Evolutionary conservation across 2,888 invertebrate species (phyloP), one percentile per base, ranked within the genome.

Genomic region (Trissolcus brochymenae): DNA sequence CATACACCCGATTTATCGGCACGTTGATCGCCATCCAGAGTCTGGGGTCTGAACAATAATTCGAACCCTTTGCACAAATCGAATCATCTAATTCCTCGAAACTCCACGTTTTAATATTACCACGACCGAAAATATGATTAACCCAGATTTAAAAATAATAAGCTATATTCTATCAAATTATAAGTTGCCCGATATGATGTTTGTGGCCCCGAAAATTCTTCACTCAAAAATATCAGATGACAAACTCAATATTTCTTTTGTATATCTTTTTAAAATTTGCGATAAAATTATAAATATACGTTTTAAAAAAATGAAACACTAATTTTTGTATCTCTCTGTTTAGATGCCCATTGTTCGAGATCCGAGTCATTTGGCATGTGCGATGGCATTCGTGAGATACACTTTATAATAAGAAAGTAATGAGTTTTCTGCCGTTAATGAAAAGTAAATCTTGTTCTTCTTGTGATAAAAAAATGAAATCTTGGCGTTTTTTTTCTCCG

Each of bases 381-480:
- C 9, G 64, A 72, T 64, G 17, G 57, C 53, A 41, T 40, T 11
- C 25, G 6, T 41, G 16, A 62, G 54, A 53, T 59, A 55, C 41
- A 65, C 7, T 60, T 25, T 25, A 4, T 25, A 6, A 51, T 65
- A 19, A 25, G 9, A 41, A 17, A 14, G 9, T 66, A 73, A 65
- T 73, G 54, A 73, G 65, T 65, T 73, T 57, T 54, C 14, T 53
- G 11, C 60, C 55, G 43, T 17, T 54, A 55, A 65, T 60, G 51
- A 73, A 72, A 72, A 72, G 64, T 59, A 53, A 57, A 73, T 60
- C 60, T 65, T 60, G 9, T 73, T 59, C 59, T 59, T 72, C 72
- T 46, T 72, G 13, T 55, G 25, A 41, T 56, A 66, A 60, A 54
- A 50, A 73, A 66, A 61, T 41, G 56, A 54, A 73, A 25, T 57